Conservation (phyloP, 2,113 vertebrate genomes). For the Cyphomyrus discorhynchus region DNA sequence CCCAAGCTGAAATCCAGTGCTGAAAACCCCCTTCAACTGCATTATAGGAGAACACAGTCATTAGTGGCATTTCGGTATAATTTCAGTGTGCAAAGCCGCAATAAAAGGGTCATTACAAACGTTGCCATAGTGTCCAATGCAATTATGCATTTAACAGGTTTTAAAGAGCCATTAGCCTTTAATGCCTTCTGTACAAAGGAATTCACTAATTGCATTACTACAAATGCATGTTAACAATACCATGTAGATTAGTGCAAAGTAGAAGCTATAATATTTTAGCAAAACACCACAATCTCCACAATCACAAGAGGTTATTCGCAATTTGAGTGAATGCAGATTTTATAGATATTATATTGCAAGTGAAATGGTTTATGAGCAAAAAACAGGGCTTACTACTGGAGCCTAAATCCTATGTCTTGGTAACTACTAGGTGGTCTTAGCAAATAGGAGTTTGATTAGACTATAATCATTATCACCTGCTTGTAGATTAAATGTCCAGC, state of each 20-base stretch:
- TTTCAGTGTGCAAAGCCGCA: background rate
- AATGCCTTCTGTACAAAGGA: background rate
- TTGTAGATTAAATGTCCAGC: background rate
- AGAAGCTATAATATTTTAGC: background rate
- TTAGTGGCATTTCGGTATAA: background rate
- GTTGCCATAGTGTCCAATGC: background rate
- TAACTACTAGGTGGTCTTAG: background rate
- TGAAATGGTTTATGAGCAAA: background rate
- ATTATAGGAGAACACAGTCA: background rate
- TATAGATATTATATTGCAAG: background rate
- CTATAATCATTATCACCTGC: background rate
- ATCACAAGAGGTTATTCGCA: background rate
- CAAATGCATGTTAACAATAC: background rate
- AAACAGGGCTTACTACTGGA: background rate
- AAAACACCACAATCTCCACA: background rate
- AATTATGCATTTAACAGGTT: background rate
- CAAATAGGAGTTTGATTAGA: background rate
- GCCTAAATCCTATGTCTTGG: background rate
- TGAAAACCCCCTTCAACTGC: background rate
- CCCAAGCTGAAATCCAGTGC: background rate
- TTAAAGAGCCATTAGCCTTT: background rate
- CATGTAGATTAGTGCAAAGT: background rate
- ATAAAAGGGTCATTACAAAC: slow-evolving; percentile 3
- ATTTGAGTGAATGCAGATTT: background rate
- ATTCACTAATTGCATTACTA: background rate